Evolutionary conservation across 2,797 vertebrate species (phyloP).

Genomic region (Lepilemur ruficaudatus): DNA sequence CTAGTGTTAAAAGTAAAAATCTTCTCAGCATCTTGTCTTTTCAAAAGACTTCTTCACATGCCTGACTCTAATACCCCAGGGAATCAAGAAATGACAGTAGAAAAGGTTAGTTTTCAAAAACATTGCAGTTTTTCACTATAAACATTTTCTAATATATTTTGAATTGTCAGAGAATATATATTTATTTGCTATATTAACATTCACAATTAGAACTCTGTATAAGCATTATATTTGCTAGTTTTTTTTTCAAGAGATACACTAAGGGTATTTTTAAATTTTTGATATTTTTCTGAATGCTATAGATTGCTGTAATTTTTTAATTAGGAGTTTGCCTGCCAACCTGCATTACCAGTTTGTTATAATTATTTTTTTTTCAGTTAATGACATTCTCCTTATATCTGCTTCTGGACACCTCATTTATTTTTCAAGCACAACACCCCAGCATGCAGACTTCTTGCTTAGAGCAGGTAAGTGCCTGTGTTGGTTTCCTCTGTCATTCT

Average conservation of each 20-base stretch:
- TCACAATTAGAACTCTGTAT: not conserved
- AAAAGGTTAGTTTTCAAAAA: not conserved
- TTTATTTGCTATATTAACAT: not conserved
- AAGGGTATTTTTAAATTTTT: not conserved
- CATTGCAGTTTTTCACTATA: not conserved
- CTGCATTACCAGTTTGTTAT: not conserved
- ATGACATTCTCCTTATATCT: not conserved
- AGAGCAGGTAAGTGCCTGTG: not conserved
- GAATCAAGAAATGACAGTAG: not conserved
- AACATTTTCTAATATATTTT: not conserved
- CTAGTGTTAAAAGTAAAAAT: not conserved
- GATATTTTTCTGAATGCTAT: not conserved
- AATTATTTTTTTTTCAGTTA: not conserved
- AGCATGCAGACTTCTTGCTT: not conserved
- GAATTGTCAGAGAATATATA: not conserved
- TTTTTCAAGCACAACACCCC: not conserved
- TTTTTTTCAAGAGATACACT: not conserved
- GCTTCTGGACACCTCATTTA: not conserved
- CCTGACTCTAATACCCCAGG: not conserved
- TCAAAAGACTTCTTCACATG: not conserved
- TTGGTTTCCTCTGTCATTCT: not conserved
- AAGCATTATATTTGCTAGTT: not conserved
- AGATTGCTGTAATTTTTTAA: not conserved
- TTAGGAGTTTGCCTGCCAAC: not conserved
- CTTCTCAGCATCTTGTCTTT: not conserved